These are phyloP conservation scores for Eupithecia subumbrata DNA, from an alignment of 2,888 invertebrate genomes.

Conservation along the genomic window DNA sequence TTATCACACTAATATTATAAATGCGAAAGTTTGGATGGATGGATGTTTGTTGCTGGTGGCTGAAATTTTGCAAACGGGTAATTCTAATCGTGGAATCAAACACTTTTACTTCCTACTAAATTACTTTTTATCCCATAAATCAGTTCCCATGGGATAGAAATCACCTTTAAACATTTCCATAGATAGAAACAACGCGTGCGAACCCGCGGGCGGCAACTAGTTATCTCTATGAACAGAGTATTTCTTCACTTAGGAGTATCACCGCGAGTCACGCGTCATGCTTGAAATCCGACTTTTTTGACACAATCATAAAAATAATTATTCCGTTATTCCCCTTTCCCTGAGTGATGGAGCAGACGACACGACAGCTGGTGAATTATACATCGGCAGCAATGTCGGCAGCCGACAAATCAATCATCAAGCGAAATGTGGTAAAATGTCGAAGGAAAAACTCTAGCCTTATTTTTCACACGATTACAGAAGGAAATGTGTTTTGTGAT, in stretches of 20 bases:
- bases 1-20: too few species aligned
- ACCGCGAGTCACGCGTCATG: neutral
- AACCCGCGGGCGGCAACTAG: too few species aligned
- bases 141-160: too few species aligned
- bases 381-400: conserved; percentile 13
- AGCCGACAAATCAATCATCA: conserved; percentile 32
- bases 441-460: conserved; percentile 9
- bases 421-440: conserved; percentile 18
- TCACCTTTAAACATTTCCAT: too few species aligned
- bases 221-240: neutral
- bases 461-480: conserved; percentile 20
- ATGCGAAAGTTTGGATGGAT: too few species aligned
- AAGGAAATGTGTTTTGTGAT: conserved; percentile 3
- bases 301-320: neutral
- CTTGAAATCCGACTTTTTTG: neutral
- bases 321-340: neutral
- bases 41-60: too few species aligned
- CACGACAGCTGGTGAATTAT: conserved; percentile 29
- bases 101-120: too few species aligned
- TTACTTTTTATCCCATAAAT: too few species aligned
- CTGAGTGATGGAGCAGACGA: conserved; percentile 23
- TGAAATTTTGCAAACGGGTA: too few species aligned
- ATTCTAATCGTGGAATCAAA: too few species aligned
- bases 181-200: too few species aligned
- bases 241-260: neutral